Percentiles rank a stretch among this genome's conserved stretches.
phyloP scores from a whole-genome alignment of 2,113 vertebrate species.

The Budorcas taxicolor region DNA sequence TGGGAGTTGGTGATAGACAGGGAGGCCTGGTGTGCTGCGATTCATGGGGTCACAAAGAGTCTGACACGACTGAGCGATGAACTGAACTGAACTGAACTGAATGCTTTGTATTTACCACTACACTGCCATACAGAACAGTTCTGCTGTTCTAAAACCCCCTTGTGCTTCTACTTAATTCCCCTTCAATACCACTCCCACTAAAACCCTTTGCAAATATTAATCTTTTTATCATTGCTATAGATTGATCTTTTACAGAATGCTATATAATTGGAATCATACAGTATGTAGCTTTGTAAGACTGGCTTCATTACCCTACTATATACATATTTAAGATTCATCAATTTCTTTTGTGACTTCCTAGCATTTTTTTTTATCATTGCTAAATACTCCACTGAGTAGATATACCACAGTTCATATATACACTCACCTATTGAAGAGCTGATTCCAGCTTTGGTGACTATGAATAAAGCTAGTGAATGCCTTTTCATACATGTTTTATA shows the following conservation, averaged over 20 bases:
- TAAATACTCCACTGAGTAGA: background rate
- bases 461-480: background rate
- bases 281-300: background rate
- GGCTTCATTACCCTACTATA: background rate
- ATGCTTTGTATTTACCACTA: background rate
- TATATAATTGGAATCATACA: background rate
- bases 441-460: background rate
- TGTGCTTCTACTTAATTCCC: background rate
- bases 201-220: background rate
- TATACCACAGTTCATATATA: too few species aligned
- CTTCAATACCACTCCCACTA: background rate
- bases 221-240: background rate
- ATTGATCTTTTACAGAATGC: background rate
- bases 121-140: background rate
- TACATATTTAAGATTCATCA: background rate
- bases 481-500: background rate
- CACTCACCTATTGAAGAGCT: background rate
- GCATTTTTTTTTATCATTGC: background rate
- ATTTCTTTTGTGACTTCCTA: background rate
- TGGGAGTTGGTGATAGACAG: accelerated
- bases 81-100: too few species aligned
- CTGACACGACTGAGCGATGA: accelerated
- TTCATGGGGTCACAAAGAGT: too few species aligned
- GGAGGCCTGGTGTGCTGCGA: too few species aligned
- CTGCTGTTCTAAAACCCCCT: accelerated